These are phyloP conservation scores for Dasyurus viverrinus DNA, from an alignment of 2,113 vertebrate species.

Conservation along the genomic window DNA sequence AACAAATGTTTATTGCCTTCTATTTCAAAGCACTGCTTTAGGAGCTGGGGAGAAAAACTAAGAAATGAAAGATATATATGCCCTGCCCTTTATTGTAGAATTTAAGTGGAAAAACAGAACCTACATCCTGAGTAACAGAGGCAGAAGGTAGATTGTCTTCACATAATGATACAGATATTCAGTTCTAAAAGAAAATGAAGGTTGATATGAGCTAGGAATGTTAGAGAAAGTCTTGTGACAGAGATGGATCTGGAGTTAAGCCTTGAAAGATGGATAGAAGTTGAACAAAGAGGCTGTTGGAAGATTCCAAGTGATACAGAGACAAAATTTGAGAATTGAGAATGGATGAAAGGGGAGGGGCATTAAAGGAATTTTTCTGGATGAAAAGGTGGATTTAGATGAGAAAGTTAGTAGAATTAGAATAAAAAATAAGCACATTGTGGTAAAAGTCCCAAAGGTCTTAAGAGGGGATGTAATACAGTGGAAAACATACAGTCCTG, in stretches of 20 bases:
- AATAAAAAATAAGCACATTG: background rate
- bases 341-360: background rate
- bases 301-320: background rate
- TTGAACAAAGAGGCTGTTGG: background rate
- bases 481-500: background rate
- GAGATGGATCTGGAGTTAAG: background rate
- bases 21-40: background rate
- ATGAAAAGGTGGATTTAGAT: background rate
- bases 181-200: background rate
- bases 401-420: background rate
- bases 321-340: background rate
- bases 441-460: background rate
- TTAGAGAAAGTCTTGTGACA: background rate
- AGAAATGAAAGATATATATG: background rate
- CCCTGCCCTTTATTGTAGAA: background rate
- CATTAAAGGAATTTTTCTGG: background rate
- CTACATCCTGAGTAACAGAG: background rate
- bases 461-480: background rate
- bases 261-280: background rate
- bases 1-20: background rate
- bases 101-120: background rate
- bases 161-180: background rate
- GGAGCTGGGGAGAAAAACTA: background rate
- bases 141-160: background rate
- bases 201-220: background rate